Conservation (phyloP, 2,888 invertebrate species). For the Coleophora flavipennella region DNA sequence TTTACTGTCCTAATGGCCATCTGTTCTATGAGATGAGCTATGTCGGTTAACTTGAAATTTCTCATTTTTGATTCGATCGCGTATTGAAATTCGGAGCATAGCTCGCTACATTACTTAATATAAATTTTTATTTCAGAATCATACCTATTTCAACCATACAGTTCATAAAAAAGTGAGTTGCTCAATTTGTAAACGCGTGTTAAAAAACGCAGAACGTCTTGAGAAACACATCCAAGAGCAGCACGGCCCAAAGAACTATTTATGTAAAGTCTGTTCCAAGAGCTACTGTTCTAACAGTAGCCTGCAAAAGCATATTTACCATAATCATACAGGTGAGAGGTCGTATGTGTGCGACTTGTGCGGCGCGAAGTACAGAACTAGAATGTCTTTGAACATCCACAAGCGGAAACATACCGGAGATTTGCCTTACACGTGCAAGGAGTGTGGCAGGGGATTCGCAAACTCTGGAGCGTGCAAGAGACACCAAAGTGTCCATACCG, state of each 20-base stretch:
- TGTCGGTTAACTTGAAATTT: too few species aligned
- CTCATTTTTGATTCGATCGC: too few species aligned
- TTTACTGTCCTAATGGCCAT: too few species aligned
- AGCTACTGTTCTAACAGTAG: constrained; percentile 15
- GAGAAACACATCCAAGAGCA: constrained; percentile 23
- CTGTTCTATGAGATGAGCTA: too few species aligned
- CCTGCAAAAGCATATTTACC: constrained; percentile 33
- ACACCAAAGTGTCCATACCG: constrained; percentile 27
- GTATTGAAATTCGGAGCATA: too few species aligned
- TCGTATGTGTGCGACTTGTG: not conserved
- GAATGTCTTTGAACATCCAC: not conserved
- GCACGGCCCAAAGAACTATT: constrained; percentile 19
- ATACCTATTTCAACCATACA: too few species aligned
- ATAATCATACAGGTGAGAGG: constrained; percentile 23
- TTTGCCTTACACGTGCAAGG: not conserved
- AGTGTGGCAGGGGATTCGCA: too few species aligned
- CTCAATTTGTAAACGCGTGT: constrained; percentile 34
- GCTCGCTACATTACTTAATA: too few species aligned
- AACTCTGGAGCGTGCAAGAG: constrained; percentile 5
- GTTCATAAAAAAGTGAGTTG: constrained; percentile 24
- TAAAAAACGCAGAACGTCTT: constrained; percentile 26
- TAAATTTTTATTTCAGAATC: constrained; percentile 17
- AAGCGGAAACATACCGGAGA: not conserved
- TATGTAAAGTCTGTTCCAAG: constrained; percentile 35
- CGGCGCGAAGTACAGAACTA: not conserved